Conservation (phyloP, 2,888 invertebrate genomes). For the Erebia aethiops region DNA sequence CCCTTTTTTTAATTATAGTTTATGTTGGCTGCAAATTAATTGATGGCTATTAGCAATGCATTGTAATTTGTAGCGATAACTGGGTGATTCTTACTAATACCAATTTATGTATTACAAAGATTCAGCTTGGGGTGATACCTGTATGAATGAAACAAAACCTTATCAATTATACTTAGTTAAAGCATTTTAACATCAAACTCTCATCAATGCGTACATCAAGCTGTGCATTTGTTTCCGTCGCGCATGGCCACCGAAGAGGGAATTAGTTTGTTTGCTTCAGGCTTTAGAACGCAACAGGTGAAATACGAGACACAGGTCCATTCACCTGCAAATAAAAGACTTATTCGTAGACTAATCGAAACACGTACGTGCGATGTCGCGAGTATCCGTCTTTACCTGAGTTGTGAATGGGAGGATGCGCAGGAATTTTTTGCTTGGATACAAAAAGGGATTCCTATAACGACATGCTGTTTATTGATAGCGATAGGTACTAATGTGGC, state of each 20-base stretch:
- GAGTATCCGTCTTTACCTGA: constrained; percentile 39
- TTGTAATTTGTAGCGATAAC: too few relatives aligned
- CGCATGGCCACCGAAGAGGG: neutral
- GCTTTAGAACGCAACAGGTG: neutral
- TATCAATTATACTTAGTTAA: too few relatives aligned
- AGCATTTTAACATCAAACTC: too few relatives aligned
- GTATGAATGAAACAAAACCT: too few relatives aligned
- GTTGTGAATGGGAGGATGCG: constrained; percentile 42
- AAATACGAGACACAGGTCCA: constrained; percentile 6
- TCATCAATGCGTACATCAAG: too few relatives aligned
- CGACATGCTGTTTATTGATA: constrained; percentile 41
- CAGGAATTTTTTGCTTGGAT: constrained; percentile 33
- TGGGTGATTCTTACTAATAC: too few relatives aligned
- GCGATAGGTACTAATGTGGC: neutral
- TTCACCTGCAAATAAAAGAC: constrained; percentile 6
- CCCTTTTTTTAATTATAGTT: too few relatives aligned
- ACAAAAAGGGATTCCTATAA: constrained; percentile 44
- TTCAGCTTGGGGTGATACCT: too few relatives aligned
- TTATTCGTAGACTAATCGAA: constrained; percentile 29
- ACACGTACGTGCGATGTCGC: constrained; percentile 34
- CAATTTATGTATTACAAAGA: too few relatives aligned
- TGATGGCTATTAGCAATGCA: too few relatives aligned
- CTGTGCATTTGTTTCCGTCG: neutral
- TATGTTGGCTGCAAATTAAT: too few relatives aligned
- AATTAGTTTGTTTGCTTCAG: neutral